phyloP scores from a whole-genome alignment of 2,113 vertebrate genomes.

The Sander vitreus region DNA sequence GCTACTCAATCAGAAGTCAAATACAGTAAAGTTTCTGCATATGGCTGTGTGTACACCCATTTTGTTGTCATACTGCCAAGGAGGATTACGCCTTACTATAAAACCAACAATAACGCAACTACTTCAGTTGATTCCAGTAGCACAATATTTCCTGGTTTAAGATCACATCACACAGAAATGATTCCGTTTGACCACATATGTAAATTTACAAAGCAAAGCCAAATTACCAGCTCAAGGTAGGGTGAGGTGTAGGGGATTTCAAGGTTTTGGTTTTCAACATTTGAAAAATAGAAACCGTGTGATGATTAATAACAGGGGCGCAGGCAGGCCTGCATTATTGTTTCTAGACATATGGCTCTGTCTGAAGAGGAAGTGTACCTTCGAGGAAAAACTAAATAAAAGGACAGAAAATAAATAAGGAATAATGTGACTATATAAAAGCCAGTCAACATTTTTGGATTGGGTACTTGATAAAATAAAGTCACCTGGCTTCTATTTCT shows the following conservation, averaged over 20 bases:
- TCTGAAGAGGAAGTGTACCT: slow-evolving; percentile 34
- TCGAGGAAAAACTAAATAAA: slow-evolving; percentile 30
- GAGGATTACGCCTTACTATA: slow-evolving; percentile 11
- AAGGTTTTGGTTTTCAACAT: slow-evolving; percentile 15
- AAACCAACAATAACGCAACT: slow-evolving; percentile 8
- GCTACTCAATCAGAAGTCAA: slow-evolving; percentile 62
- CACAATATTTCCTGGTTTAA: not conserved
- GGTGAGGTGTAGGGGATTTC: not conserved
- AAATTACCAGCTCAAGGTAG: slow-evolving; percentile 14
- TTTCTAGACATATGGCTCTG: slow-evolving; percentile 42
- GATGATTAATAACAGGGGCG: slow-evolving; percentile 27
- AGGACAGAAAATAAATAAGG: slow-evolving; percentile 29
- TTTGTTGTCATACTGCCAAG: slow-evolving; percentile 33
- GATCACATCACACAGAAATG: not conserved
- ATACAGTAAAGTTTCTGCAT: slow-evolving; percentile 25
- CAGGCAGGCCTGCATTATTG: slow-evolving; percentile 24
- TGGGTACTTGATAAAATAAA: too few species aligned
- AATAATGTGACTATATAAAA: slow-evolving; percentile 24
- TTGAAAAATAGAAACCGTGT: slow-evolving; percentile 27
- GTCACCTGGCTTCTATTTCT: slow-evolving; percentile 1
- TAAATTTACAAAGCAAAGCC: slow-evolving; percentile 20
- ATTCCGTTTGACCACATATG: not conserved
- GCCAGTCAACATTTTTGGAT: slow-evolving; percentile 41
- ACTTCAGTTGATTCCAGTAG: slow-evolving; percentile 17
- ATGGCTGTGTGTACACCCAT: slow-evolving; percentile 13